phyloP scores from a whole-genome alignment of 1,140 invertebrate species.

The Papilio machaon region DNA sequence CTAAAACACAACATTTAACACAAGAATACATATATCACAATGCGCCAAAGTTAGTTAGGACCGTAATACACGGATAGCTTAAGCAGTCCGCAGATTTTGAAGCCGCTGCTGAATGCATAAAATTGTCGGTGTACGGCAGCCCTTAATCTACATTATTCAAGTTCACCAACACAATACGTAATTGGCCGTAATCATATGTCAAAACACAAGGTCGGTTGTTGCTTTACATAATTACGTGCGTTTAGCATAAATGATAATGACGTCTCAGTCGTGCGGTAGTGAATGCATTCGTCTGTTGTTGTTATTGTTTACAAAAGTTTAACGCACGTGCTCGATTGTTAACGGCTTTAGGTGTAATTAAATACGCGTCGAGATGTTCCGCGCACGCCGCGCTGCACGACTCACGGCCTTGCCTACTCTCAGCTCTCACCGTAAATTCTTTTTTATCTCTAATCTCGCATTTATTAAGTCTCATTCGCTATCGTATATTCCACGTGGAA shows the following conservation, averaged over 20 bases:
- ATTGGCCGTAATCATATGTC: slow-evolving; percentile 77
- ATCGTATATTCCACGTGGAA: too few species aligned
- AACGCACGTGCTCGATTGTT: slow-evolving; percentile 67
- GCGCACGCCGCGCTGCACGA: slow-evolving; percentile 36
- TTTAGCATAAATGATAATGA: slow-evolving; percentile 79
- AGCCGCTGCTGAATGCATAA: neutral
- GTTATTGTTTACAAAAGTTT: slow-evolving; percentile 73
- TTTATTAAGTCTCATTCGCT: neutral
- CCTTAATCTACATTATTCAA: slow-evolving; percentile 61
- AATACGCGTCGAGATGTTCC: slow-evolving; percentile 53
- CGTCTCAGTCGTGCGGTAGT: slow-evolving; percentile 73
- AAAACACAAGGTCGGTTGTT: slow-evolving; percentile 71
- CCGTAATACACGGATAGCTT: neutral
- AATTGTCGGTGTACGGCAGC: neutral
- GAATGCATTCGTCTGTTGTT: slow-evolving; percentile 77
- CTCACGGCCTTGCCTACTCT: slow-evolving; percentile 1
- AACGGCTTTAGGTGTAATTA: slow-evolving; percentile 64
- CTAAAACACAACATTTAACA: neutral
- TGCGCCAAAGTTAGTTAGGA: neutral
- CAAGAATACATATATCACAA: neutral
- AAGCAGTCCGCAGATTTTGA: neutral
- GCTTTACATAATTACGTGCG: slow-evolving; percentile 78
- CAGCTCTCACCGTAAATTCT: neutral
- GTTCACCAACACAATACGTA: slow-evolving; percentile 76
- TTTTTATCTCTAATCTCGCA: slow-evolving; percentile 3